Evolutionary conservation across 2,797 vertebrate species (phyloP), one percentile per base, ranked within the genome.

Genomic region (Pagetopsis macropterus): DNA sequence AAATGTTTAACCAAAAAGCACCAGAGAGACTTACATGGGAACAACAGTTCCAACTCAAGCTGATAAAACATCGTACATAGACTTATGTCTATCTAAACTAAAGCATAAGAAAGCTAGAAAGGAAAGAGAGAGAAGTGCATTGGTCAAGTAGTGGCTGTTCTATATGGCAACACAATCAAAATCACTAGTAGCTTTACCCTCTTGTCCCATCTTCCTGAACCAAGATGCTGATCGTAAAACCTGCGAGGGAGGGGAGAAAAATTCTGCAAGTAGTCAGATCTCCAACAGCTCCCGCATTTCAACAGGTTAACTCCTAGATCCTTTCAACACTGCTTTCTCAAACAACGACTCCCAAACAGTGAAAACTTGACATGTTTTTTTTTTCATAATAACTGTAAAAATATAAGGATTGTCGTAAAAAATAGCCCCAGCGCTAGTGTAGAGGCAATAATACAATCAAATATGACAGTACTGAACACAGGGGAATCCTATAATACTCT

Each of bases 391-490:
- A 90, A 84, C 68, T 76, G 80, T 84, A 90, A 88, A 85, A 89
- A 84, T 83, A 90, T 73, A 87, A 82, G 49, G 75, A 83, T 72
- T 82, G 83, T 85, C 84, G 78, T 89, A 88, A 90, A 89, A 88
- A 87, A 37, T 65, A 77, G 76, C 86, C 90, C 87, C 72, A 57
- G 72, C 82, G 70, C 85, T 90, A 91, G 79, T 89, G 88, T 37
- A 78, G 89, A 81, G 76, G 69, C 84, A 92, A 86, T 91, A 86
- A 92, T 88, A 89, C 86, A 90, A 87, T 93, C 82, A 87, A 91
- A 92, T 68, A 82, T 81, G 86, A 94, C 93, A 93, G 92, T 92
- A 94, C 91, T 90, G 83, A 87, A 91, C 84, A 89, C 69, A 82
- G 83, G 88, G 85, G 79, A 76, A 87, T 87, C 85, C 61, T 80